Conservation (phyloP, 2,888 invertebrate genomes). For the Rhingia campestris region DNA sequence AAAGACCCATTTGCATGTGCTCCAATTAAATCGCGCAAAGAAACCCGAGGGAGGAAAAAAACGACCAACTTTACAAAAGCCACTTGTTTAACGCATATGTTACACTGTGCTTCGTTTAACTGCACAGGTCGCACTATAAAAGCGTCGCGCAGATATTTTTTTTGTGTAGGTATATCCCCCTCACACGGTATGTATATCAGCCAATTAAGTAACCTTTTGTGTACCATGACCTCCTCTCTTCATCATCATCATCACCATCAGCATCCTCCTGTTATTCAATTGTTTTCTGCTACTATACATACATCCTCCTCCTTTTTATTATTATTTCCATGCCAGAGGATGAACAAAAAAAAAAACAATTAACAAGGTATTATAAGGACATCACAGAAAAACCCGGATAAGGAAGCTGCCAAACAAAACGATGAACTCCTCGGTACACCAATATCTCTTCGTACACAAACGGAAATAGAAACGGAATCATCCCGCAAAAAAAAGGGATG, state of each 20-base stretch:
- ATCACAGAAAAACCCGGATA: slow-evolving; percentile 14
- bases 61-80: slow-evolving; percentile 32
- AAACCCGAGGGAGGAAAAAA: slow-evolving; percentile 4
- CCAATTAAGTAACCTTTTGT: slow-evolving; percentile 74
- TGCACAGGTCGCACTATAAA: slow-evolving; percentile 21
- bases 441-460: slow-evolving; percentile 26
- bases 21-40: slow-evolving; percentile 63
- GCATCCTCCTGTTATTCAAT: slow-evolving; percentile 36
- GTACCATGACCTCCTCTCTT: slow-evolving; percentile 51
- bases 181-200: slow-evolving; percentile 14
- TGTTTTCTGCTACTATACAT: slow-evolving; percentile 17
- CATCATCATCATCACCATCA: slow-evolving; percentile 9
- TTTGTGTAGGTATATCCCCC: slow-evolving; percentile 3
- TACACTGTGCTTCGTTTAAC: slow-evolving; percentile 58
- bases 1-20: slow-evolving; percentile 69
- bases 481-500: slow-evolving; percentile 30
- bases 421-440: slow-evolving; percentile 21
- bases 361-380: slow-evolving; percentile 50
- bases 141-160: slow-evolving; percentile 1
- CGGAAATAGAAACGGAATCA: slow-evolving; percentile 53
- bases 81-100: slow-evolving; percentile 67
- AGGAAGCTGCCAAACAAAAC: slow-evolving; percentile 39
- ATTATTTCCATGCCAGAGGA: slow-evolving; percentile 32
- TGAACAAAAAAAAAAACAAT: slow-evolving; percentile 47
- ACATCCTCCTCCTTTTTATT: slow-evolving; percentile 40